Conservation (phyloP, 2,797 vertebrate species). For the Antrozous pallidus region DNA sequence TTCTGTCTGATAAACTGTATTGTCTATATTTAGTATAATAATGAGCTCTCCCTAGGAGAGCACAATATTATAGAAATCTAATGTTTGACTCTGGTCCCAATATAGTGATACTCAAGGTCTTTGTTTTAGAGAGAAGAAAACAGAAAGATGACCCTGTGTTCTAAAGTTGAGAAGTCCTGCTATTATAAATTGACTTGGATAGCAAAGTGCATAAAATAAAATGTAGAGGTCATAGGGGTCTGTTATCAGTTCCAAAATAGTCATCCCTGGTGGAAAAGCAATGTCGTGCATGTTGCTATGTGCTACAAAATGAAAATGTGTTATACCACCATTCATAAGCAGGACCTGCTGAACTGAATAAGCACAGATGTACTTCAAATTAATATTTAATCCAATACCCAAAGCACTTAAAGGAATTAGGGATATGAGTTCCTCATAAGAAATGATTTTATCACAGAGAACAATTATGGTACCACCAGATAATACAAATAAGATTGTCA, state of each 20-base stretch:
- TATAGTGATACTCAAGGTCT: slow-evolving; percentile 25
- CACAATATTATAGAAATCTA: slow-evolving; percentile 59
- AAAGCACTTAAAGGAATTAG: slow-evolving; percentile 79
- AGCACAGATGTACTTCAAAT: slow-evolving; percentile 75
- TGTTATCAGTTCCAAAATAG: slow-evolving; percentile 30
- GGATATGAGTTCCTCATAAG: slow-evolving; percentile 69
- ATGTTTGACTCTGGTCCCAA: slow-evolving; percentile 36
- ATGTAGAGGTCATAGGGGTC: slow-evolving; percentile 41
- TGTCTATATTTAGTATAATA: slow-evolving; percentile 48
- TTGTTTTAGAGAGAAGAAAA: slow-evolving; percentile 51
- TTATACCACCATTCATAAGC: slow-evolving; percentile 30
- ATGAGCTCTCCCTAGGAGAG: slow-evolving; percentile 28
- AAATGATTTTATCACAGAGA: slow-evolving; percentile 67
- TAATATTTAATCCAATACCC: slow-evolving; percentile 82
- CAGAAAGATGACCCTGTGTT: neutral
- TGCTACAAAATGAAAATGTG: slow-evolving; percentile 47
- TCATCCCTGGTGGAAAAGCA: slow-evolving; percentile 64
- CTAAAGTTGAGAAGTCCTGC: slow-evolving; percentile 19
- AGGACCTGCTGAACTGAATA: slow-evolving; percentile 61
- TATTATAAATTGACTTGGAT: slow-evolving; percentile 59
- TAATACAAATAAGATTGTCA: slow-evolving; percentile 74
- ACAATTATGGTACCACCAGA: slow-evolving; percentile 65
- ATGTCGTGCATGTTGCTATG: slow-evolving; percentile 22
- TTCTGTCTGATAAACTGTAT: neutral
- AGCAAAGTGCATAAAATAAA: slow-evolving; percentile 65